These are phyloP conservation scores for Remorina albescens DNA, from an alignment of 2,797 vertebrate species.

Conservation along the genomic window DNA sequence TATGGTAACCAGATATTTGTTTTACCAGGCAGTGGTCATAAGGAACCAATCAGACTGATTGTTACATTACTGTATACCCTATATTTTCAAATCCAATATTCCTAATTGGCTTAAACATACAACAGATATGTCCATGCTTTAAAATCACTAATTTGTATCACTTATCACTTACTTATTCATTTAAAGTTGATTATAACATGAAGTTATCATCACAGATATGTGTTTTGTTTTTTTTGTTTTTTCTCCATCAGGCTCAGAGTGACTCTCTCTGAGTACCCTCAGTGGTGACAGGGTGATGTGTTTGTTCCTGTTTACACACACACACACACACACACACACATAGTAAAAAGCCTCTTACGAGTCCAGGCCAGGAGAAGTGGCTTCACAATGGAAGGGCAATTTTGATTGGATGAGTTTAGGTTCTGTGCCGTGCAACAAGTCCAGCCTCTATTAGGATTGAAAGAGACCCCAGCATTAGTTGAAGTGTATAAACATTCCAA, in stretches of 20 bases:
- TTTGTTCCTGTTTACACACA: constrained; percentile 28
- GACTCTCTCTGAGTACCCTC: background rate
- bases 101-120: no score
- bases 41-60: no score
- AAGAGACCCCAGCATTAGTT: constrained; percentile 11
- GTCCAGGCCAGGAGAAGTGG: constrained; percentile 43
- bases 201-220: no score
- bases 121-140: background rate
- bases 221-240: no score
- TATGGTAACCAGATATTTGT: no score
- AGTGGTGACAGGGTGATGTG: constrained; percentile 28
- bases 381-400: constrained; percentile 64
- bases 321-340: no score
- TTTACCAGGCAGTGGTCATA: no score
- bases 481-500: constrained; percentile 49
- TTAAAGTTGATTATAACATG: background rate
- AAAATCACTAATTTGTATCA: no score
- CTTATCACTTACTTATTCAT: background rate
- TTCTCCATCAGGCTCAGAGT: background rate
- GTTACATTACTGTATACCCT: no score
- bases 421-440: constrained; percentile 43
- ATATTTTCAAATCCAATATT: no score
- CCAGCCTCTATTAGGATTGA: constrained; percentile 51
- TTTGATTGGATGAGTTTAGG: constrained; percentile 50
- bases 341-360: constrained; percentile 55